A percentile compares a stretch with the other conserved stretches of the same genome.
Conservation (phyloP, 2,113 vertebrate genomes). For the Mirza zaza region DNA sequence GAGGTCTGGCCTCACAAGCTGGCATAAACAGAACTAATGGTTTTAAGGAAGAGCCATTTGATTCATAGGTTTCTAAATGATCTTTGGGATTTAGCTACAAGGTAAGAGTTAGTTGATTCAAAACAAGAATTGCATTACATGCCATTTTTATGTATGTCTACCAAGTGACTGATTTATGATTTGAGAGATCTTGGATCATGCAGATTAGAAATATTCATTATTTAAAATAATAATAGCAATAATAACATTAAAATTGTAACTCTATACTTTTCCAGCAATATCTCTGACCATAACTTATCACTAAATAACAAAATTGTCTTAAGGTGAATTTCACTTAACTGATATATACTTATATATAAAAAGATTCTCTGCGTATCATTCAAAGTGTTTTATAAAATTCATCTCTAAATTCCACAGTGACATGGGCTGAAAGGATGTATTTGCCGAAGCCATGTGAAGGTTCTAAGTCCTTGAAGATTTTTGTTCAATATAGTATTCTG, state of each 20-base stretch:
- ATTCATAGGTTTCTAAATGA: neutral
- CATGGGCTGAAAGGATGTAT: neutral
- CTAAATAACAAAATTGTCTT: slow-evolving; percentile 29
- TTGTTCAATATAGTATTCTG: neutral
- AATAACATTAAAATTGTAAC: slow-evolving; percentile 10
- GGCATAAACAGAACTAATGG: neutral
- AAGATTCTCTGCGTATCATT: neutral
- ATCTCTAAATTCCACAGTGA: neutral
- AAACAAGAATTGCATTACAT: neutral
- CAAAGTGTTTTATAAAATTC: neutral
- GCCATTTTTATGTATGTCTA: neutral
- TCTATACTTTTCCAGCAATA: neutral
- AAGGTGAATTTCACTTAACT: neutral
- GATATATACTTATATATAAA: neutral
- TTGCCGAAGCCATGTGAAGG: slow-evolving; percentile 23
- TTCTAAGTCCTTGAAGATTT: neutral
- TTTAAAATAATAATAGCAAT: neutral
- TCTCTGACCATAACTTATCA: neutral
- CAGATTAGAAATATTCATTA: neutral
- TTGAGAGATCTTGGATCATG: neutral
- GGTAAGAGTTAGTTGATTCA: neutral
- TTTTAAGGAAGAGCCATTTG: neutral
- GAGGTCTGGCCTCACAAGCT: neutral
- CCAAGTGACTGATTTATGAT: neutral
- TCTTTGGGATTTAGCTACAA: neutral